A percentile compares a stretch with the other conserved stretches of the same genome.
phyloP scores from a whole-genome alignment of 2,113 vertebrate species.

The Fulmarus glacialis region DNA sequence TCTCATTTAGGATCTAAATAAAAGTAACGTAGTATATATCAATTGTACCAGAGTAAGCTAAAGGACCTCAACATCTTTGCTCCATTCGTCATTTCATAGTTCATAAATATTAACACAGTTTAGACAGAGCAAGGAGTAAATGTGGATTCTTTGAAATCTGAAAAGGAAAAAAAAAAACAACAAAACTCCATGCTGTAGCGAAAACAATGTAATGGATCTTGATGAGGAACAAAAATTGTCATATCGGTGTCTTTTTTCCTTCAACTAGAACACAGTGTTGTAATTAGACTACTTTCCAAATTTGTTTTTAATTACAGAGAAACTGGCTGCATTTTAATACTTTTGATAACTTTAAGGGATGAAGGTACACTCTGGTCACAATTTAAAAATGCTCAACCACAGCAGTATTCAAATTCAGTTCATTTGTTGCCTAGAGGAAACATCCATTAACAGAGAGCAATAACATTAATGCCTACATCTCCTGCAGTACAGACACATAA shows the following conservation, averaged over 20 bases:
- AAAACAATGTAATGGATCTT: background rate
- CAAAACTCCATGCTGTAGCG: background rate
- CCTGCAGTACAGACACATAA: constrained; percentile 40
- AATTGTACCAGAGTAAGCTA: background rate
- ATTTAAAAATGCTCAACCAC: constrained; percentile 20
- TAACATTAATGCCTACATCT: constrained; percentile 38
- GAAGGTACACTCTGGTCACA: background rate
- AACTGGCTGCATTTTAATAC: background rate
- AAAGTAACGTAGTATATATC: background rate
- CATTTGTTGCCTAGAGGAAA: constrained; percentile 49
- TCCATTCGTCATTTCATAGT: background rate
- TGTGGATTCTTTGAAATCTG: background rate
- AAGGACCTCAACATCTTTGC: background rate
- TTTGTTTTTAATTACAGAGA: constrained; percentile 26
- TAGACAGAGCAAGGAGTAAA: background rate
- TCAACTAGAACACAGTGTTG: background rate
- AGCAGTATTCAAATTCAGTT: constrained; percentile 58
- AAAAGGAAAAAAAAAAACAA: background rate
- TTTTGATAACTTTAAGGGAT: background rate
- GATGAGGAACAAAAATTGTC: background rate
- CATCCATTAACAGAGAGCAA: constrained; percentile 34
- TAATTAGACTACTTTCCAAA: background rate
- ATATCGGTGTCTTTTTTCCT: rapidly evolving
- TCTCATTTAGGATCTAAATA: background rate
- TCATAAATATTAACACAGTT: background rate